phyloP scores from a whole-genome alignment of 92 coral and sea anemone genomes.

The Parazoanthus atlanticus region DNA sequence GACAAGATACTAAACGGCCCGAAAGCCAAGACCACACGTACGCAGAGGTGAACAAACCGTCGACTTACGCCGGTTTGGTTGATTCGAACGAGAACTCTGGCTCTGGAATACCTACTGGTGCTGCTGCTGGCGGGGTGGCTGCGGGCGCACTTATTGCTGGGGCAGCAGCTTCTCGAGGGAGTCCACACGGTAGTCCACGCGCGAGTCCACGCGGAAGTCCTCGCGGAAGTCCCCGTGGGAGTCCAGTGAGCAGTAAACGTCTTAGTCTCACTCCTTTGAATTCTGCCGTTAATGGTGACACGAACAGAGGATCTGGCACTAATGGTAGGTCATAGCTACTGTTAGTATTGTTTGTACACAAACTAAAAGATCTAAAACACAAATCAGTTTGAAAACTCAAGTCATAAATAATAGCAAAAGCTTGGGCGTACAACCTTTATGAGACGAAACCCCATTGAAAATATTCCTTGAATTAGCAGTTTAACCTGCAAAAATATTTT shows the following conservation, averaged over 20 bases:
- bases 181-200: slow-evolving; percentile 23
- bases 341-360: neutral
- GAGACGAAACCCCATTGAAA: neutral
- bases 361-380: too few relatives aligned
- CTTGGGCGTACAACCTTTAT: too few relatives aligned
- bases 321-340: neutral
- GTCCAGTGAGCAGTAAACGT: slow-evolving; percentile 10
- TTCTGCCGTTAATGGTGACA: neutral
- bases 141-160: slow-evolving; percentile 10
- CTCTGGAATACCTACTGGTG: neutral
- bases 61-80: neutral
- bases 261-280: slow-evolving; percentile 8
- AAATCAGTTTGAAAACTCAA: too few relatives aligned
- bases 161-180: slow-evolving; percentile 17
- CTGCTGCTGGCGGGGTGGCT: slow-evolving; percentile 22
- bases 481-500: too few relatives aligned
- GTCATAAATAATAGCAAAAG: neutral
- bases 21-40: neutral
- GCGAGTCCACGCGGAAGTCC: slow-evolving; percentile 13
- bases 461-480: too few relatives aligned
- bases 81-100: neutral
- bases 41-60: neutral
- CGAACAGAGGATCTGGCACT: neutral
- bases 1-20: neutral
- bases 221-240: slow-evolving; percentile 9